A percentile compares a stretch with the other conserved stretches of the same genome.
Evolutionary conservation across 2,888 invertebrate genomes (phyloP).

Genomic region (Agrenia bidenticulata): DNA sequence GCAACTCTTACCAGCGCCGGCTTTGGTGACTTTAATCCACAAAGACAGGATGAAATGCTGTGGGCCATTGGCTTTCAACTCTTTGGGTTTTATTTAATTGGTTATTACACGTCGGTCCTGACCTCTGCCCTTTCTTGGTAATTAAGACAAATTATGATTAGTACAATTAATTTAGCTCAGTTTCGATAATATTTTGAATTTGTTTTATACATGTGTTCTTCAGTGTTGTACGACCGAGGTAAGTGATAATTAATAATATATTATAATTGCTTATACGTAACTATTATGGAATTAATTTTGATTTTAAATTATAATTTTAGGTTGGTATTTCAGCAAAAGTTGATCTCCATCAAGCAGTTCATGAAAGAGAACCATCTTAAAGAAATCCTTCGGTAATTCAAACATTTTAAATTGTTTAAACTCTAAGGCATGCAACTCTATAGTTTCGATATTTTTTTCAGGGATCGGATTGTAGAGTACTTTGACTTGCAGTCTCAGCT

Average conservation of each 20-base stretch:
- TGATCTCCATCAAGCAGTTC: slow-evolving; percentile 41
- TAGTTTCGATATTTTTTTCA: neutral
- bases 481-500: slow-evolving; percentile 44
- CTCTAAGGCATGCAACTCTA: neutral
- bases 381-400: slow-evolving; percentile 16
- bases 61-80: slow-evolving; percentile 39
- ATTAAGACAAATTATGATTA: no score
- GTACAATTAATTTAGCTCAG: no score
- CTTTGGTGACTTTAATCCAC: slow-evolving; percentile 43
- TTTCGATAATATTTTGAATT: no score
- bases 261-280: no score
- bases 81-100: slow-evolving; percentile 43
- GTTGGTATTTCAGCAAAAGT: slow-evolving; percentile 43
- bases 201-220: no score
- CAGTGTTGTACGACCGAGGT: slow-evolving; percentile 43
- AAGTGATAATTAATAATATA: neutral
- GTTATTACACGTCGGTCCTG: slow-evolving; percentile 47
- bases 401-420: neutral
- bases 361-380: slow-evolving; percentile 40
- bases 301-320: no score
- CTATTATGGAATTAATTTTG: no score
- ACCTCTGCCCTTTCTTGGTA: slow-evolving; percentile 49
- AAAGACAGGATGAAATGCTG: slow-evolving; percentile 36
- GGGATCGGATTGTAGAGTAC: slow-evolving; percentile 43
- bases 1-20: slow-evolving; percentile 41